Conservation (phyloP, 37 sponge, comb jelly and placozoan species). For the Hexactinellida sp. region DNA sequence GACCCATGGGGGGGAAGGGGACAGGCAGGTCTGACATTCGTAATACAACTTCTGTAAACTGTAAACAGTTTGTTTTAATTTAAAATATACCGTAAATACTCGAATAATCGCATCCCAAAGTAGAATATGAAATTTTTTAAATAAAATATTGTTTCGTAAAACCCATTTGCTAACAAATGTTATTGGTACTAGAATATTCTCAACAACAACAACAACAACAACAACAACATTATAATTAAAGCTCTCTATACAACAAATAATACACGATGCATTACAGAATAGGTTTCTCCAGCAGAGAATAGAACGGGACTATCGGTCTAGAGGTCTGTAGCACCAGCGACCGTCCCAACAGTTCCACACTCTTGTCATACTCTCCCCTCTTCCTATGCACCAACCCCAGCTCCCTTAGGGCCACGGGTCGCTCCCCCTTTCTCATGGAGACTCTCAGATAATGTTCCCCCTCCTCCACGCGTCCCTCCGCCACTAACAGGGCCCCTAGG, state of each 20-base stretch:
- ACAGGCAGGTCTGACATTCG: not conserved
- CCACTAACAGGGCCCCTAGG: not conserved
- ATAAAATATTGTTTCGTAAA: no score
- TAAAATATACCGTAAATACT: no score
- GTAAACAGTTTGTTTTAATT: no score
- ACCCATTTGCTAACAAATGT: no score
- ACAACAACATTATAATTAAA: no score
- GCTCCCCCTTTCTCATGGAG: not conserved
- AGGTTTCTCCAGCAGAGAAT: not conserved
- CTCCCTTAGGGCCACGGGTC: not conserved
- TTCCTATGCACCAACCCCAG: not conserved
- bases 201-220: no score
- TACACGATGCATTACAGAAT: not conserved
- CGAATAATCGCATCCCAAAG: no score
- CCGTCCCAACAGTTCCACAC: not conserved
- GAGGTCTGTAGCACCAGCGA: not conserved
- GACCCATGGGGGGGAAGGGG: constrained; percentile 3
- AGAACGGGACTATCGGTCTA: not conserved
- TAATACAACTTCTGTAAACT: not conserved
- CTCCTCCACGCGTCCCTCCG: not conserved
- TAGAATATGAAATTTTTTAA: no score
- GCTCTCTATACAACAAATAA: not conserved
- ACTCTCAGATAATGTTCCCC: not conserved
- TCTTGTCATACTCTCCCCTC: not conserved
- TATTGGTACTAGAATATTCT: no score